These are phyloP conservation scores for Campoletis raptor DNA, from an alignment of 2,888 invertebrate species.

Conservation along the genomic window DNA sequence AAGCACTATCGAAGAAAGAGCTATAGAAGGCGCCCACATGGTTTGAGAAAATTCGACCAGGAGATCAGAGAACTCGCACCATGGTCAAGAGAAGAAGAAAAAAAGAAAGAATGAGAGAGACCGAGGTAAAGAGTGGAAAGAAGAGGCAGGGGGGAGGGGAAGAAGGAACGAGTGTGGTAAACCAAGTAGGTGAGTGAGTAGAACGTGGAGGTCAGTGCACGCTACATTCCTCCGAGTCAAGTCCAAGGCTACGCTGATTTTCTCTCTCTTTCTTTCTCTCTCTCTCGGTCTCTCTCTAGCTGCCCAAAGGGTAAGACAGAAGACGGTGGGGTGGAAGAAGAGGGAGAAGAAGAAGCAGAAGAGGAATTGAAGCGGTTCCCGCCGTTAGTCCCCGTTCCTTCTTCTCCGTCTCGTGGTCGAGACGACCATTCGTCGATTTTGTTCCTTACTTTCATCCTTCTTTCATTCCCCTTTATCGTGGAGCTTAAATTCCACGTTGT, in stretches of 20 bases:
- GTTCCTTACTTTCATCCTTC: slow-evolving; percentile 36
- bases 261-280: slow-evolving; percentile 3
- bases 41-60: slow-evolving; percentile 72
- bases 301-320: slow-evolving; percentile 32
- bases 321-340: background rate
- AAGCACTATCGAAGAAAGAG: slow-evolving; percentile 13
- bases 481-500: slow-evolving; percentile 33
- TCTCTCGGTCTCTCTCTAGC: slow-evolving; percentile 52
- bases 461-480: slow-evolving; percentile 8
- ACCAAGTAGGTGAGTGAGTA: slow-evolving; percentile 72
- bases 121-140: background rate
- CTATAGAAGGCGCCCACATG: slow-evolving; percentile 73
- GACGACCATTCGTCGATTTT: slow-evolving; percentile 28
- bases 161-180: slow-evolving; percentile 58
- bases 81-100: slow-evolving; percentile 11
- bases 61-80: slow-evolving; percentile 45
- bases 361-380: slow-evolving; percentile 71
- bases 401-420: slow-evolving; percentile 39
- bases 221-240: slow-evolving; percentile 82
- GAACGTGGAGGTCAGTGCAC: slow-evolving; percentile 80
- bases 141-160: slow-evolving; percentile 10
- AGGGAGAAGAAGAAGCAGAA: slow-evolving; percentile 28
- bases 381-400: slow-evolving; percentile 72
- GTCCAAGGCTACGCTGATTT: slow-evolving; percentile 80
- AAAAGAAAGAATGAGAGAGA: slow-evolving; percentile 36